These are phyloP conservation scores for Torymus texanus DNA, from an alignment of 2,888 invertebrate species.

Conservation along the genomic window DNA sequence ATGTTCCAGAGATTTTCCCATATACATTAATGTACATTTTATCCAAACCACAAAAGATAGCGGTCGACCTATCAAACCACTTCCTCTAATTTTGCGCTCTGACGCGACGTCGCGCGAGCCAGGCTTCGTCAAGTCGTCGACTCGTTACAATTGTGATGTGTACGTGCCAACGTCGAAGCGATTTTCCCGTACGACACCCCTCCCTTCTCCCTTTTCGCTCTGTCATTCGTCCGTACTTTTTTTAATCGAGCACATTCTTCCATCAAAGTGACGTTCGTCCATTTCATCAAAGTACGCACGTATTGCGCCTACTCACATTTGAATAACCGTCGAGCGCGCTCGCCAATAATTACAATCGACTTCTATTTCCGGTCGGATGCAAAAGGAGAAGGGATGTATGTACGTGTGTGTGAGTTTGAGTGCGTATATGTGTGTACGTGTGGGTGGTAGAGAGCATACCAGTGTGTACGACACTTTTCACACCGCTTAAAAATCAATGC, in stretches of 20 bases:
- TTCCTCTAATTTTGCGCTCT: conserved; percentile 10
- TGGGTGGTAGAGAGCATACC: no score
- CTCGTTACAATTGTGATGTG: not conserved
- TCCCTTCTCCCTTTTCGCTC: not conserved
- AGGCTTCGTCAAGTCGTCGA: no score
- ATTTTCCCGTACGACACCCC: not conserved
- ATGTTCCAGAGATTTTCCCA: no score
- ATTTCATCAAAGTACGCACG: not conserved
- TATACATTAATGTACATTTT: no score
- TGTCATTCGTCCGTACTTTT: not conserved
- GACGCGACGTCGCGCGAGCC: not conserved
- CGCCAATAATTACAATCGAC: conserved; percentile 33
- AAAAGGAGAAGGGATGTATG: no score
- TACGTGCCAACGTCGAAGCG: not conserved
- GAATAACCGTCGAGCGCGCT: conserved; percentile 1
- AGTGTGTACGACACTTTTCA: no score
- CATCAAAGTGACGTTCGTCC: not conserved
- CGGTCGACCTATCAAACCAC: not conserved
- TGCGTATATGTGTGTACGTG: no score
- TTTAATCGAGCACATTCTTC: conserved; percentile 16
- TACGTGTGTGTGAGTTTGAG: no score
- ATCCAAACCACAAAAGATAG: no score
- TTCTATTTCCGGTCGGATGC: conserved; percentile 18
- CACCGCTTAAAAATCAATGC: conserved; percentile 29
- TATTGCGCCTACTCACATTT: not conserved